These are phyloP conservation scores for Poecilia picta DNA, from an alignment of 2,797 vertebrate genomes.

Conservation along the genomic window DNA sequence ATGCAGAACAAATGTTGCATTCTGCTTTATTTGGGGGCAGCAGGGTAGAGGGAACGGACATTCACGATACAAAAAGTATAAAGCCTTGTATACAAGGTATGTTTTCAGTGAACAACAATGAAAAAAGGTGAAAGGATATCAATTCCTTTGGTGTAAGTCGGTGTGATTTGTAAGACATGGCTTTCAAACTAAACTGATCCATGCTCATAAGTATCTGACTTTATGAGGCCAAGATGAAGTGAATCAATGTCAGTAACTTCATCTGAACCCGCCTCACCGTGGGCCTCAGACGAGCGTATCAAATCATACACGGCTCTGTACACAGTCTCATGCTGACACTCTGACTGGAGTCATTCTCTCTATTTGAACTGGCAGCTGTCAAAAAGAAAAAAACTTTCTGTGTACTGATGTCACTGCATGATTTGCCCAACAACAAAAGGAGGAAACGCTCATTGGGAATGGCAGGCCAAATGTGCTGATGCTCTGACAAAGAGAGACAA, in stretches of 20 bases:
- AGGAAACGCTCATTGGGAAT: conserved; percentile 46
- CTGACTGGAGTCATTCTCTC: conserved; percentile 19
- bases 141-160: not conserved
- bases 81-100: not conserved
- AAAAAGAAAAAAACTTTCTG: conserved; percentile 56
- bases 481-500: conserved; percentile 62
- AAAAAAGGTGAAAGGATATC: not conserved
- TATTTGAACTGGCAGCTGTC: conserved; percentile 70
- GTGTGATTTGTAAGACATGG: conserved; percentile 21
- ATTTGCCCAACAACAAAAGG: conserved; percentile 41
- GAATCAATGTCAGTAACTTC: conserved; percentile 43
- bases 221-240: conserved; percentile 19
- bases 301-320: conserved; percentile 27
- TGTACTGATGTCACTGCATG: conserved; percentile 48
- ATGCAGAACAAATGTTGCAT: not conserved
- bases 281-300: conserved; percentile 27
- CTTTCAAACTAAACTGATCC: conserved; percentile 18
- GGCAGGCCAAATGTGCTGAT: conserved; percentile 68
- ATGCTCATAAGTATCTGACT: conserved; percentile 16
- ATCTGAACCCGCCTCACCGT: conserved; percentile 32
- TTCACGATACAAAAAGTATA: not conserved
- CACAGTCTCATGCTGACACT: conserved; percentile 53
- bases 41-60: not conserved
- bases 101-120: not conserved
- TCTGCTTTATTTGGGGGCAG: not conserved